These are phyloP conservation scores for Uromys caudimaculatus DNA, from an alignment of 2,797 vertebrate species.

Conservation along the genomic window DNA sequence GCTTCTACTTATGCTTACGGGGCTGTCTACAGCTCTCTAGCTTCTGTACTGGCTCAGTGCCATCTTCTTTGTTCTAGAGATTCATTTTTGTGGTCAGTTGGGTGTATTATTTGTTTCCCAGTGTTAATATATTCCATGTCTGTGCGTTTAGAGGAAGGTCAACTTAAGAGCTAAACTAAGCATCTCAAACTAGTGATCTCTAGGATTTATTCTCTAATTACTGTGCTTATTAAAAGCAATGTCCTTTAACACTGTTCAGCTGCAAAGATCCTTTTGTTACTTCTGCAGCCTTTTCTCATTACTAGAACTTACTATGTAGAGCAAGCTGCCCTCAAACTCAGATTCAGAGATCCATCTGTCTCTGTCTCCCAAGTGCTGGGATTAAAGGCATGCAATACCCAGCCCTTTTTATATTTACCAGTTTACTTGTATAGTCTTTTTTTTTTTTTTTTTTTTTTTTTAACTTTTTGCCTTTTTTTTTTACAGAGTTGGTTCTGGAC, in stretches of 20 bases:
- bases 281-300: background rate
- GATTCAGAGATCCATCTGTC: background rate
- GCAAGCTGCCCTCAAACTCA: background rate
- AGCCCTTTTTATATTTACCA: background rate
- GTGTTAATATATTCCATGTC: background rate
- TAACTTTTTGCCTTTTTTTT: background rate
- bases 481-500: conserved; percentile 95
- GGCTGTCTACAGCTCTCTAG: background rate
- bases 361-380: background rate
- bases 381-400: background rate
- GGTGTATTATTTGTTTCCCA: background rate
- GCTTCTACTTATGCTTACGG: background rate
- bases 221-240: background rate
- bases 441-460: conserved; percentile 19
- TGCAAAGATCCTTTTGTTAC: background rate
- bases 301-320: background rate
- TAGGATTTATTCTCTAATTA: conserved; percentile 13
- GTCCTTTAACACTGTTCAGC: background rate
- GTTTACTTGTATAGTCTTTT: background rate
- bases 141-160: background rate
- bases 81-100: background rate
- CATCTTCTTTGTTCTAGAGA: background rate
- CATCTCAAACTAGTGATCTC: background rate
- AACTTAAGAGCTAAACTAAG: background rate
- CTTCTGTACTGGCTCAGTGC: background rate